Evolutionary conservation across 2,888 invertebrate species (phyloP).

Genomic region (Xestia c-nigrum): DNA sequence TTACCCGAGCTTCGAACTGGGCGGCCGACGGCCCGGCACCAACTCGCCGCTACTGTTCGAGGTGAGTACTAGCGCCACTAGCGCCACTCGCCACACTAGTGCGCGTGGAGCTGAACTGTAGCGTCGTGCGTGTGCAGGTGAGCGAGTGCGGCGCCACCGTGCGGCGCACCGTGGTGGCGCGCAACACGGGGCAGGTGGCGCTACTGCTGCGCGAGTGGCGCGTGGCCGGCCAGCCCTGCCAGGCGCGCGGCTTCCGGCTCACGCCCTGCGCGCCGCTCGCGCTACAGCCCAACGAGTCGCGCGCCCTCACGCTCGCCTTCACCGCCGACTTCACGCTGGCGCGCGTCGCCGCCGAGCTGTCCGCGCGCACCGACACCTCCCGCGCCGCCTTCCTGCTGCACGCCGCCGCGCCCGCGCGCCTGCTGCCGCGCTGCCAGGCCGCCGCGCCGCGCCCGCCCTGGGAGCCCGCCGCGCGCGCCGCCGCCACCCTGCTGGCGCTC

Average conservation of each 20-base stretch:
- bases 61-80: conserved; percentile 78
- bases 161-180: conserved; percentile 85
- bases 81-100: background rate
- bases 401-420: conserved; percentile 73
- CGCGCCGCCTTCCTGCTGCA: conserved; percentile 72
- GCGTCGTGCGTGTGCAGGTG: conserved; percentile 89
- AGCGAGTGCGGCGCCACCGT: conserved; percentile 92
- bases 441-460: conserved; percentile 81
- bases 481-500: conserved; percentile 69
- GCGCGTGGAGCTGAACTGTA: background rate
- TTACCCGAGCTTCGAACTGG: conserved; percentile 96
- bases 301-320: conserved; percentile 78
- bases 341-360: conserved; percentile 72
- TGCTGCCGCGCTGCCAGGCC: conserved; percentile 72
- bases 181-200: conserved; percentile 97
- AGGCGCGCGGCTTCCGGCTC: conserved; percentile 82
- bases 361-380: conserved; percentile 70
- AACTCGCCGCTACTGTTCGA: conserved; percentile 95
- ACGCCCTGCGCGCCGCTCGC: conserved; percentile 79
- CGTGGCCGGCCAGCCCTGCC: conserved; percentile 78
- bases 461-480: conserved; percentile 71
- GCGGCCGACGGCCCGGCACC: conserved; percentile 95
- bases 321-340: conserved; percentile 81
- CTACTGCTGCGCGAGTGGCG: conserved; percentile 91
- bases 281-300: conserved; percentile 81